Conservation (phyloP, 1,140 invertebrate species). For the Coptotermes formosanus region DNA sequence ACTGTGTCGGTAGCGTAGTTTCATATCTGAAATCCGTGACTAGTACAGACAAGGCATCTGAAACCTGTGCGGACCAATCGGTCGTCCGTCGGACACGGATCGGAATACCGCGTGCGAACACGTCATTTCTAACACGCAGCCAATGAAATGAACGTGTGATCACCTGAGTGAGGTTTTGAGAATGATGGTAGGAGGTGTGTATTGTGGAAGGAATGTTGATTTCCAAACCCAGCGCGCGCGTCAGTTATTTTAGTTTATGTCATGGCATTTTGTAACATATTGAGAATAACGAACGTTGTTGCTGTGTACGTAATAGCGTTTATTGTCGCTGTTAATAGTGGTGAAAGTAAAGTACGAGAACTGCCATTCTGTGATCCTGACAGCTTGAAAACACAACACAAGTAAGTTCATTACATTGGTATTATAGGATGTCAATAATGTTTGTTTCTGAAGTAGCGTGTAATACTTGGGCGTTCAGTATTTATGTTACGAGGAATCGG, state of each 20-base stretch:
- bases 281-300: neutral
- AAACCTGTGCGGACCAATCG: no score
- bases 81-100: no score
- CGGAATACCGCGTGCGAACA: neutral
- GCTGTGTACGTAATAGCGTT: neutral
- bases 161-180: neutral
- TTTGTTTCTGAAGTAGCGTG: no score
- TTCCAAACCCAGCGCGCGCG: neutral
- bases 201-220: neutral
- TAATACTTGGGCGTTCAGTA: no score
- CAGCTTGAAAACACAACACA: slow-evolving; percentile 3
- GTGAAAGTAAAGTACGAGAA: neutral
- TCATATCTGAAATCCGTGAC: no score
- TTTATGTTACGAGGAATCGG: no score
- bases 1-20: no score
- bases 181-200: neutral
- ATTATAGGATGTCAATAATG: neutral
- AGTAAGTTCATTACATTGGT: neutral
- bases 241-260: neutral
- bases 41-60: no score
- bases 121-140: neutral
- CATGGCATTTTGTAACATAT: neutral
- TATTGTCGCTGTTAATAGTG: neutral
- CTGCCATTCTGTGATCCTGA: slow-evolving; percentile 20
- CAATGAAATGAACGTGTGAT: neutral